Evolutionary conservation across 1,140 invertebrate species (phyloP).

Genomic region (Odontomachus brunneus): DNA sequence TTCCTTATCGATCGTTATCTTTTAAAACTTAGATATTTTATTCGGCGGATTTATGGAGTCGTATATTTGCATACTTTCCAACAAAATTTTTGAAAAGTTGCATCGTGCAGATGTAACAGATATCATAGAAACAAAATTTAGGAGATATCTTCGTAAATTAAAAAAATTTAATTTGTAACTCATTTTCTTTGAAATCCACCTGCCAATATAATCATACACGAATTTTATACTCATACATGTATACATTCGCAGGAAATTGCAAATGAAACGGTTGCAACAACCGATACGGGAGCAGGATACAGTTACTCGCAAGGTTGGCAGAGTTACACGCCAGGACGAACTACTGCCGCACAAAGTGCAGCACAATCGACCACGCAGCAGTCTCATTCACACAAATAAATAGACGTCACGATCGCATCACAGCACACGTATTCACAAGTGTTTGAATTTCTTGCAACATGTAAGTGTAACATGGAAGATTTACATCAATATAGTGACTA

Average conservation of each 20-base stretch:
- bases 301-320: conserved; percentile 72
- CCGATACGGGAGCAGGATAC: conserved; percentile 65
- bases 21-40: no score
- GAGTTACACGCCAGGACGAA: conserved; percentile 67
- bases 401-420: conserved; percentile 40
- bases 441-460: conserved; percentile 17
- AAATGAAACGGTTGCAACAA: conserved; percentile 63
- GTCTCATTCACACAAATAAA: conserved; percentile 66
- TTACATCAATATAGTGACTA: no score
- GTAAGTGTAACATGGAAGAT: not conserved
- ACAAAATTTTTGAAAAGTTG: no score
- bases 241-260: conserved; percentile 69
- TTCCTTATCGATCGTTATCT: no score
- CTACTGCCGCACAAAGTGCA: conserved; percentile 61
- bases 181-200: not conserved
- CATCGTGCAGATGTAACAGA: not conserved
- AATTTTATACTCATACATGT: not conserved
- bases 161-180: conserved; percentile 12
- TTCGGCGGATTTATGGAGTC: no score
- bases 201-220: not conserved
- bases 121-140: not conserved
- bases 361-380: conserved; percentile 60
- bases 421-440: not conserved
- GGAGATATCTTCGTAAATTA: not conserved
- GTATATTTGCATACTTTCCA: no score